A percentile compares a stretch with the other conserved stretches of the same genome.
Conservation (phyloP, 2,797 vertebrate genomes). For the Coregonus ussuriensis region DNA sequence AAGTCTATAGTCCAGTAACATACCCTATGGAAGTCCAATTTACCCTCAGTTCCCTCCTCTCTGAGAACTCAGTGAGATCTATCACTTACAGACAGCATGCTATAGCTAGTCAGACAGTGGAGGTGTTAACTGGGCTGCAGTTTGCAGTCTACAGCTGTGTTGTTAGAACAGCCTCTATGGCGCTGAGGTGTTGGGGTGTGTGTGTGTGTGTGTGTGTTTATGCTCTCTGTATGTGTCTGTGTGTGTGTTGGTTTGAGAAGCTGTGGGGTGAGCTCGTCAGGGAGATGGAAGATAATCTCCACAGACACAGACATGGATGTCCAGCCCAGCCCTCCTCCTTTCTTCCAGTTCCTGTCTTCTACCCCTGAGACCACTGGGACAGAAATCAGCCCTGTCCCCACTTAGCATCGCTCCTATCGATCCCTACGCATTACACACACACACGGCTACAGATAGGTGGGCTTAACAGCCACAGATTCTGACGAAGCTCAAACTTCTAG, state of each 20-base stretch:
- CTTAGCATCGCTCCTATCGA: slow-evolving; percentile 37
- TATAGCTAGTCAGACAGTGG: slow-evolving; percentile 21
- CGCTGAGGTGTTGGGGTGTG: slow-evolving; percentile 13
- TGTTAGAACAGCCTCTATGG: slow-evolving; percentile 8
- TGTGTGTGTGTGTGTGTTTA: slow-evolving; percentile 4
- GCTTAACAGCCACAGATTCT: slow-evolving; percentile 33
- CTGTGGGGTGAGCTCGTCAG: slow-evolving; percentile 5
- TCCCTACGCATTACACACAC: slow-evolving; percentile 7
- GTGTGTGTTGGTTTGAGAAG: not conserved
- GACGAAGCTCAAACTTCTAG: slow-evolving; percentile 50
- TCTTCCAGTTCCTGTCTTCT: slow-evolving; percentile 46
- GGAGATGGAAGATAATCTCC: slow-evolving; percentile 26
- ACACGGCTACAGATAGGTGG: not conserved
- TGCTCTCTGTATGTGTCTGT: not conserved
- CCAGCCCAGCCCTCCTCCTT: slow-evolving; percentile 14
- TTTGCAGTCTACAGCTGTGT: slow-evolving; percentile 28
- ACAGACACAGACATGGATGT: slow-evolving; percentile 18
- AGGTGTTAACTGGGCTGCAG: slow-evolving; percentile 14
- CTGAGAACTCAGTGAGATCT: slow-evolving; percentile 4
- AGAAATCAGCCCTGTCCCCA: slow-evolving; percentile 25
- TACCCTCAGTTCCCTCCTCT: not conserved
- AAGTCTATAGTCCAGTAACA: not conserved
- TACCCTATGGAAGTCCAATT: not conserved
- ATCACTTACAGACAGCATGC: slow-evolving; percentile 22
- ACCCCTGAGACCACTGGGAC: slow-evolving; percentile 30